phyloP scores from a whole-genome alignment of 1,140 invertebrate species.

The Habropoda laboriosa region DNA sequence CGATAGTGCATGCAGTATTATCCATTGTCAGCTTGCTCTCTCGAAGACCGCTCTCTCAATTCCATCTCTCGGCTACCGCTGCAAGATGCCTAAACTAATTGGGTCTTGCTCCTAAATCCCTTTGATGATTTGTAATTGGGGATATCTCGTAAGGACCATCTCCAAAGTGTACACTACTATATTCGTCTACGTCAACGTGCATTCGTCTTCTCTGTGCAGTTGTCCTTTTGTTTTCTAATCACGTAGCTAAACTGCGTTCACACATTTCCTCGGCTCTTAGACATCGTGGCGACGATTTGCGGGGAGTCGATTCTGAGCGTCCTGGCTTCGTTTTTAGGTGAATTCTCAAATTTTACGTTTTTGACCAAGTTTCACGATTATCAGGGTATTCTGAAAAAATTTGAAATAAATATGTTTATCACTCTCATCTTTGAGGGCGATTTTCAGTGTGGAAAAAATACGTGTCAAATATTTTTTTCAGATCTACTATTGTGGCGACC shows the following conservation, averaged over 20 bases:
- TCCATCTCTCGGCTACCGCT: constrained; percentile 38
- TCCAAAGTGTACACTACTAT: neutral
- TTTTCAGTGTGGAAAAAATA: too few species aligned
- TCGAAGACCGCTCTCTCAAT: constrained; percentile 54
- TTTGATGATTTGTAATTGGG: constrained; percentile 66
- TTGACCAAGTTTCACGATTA: too few species aligned
- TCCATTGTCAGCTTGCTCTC: constrained; percentile 57
- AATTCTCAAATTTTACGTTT: too few species aligned
- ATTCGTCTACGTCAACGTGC: neutral
- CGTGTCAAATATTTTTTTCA: too few species aligned
- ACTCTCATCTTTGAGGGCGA: too few species aligned
- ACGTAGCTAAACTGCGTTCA: neutral
- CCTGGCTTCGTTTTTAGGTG: too few species aligned
- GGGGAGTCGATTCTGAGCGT: too few species aligned
- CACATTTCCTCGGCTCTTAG: too few species aligned
- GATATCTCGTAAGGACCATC: constrained; percentile 48
- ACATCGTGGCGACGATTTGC: too few species aligned
- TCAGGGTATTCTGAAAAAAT: too few species aligned
- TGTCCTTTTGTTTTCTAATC: neutral
- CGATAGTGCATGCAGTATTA: constrained; percentile 52
- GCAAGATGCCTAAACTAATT: constrained; percentile 63
- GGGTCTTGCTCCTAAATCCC: constrained; percentile 58
- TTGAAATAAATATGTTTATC: too few species aligned
- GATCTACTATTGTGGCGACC: too few species aligned
- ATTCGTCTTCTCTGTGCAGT: neutral